A percentile compares a stretch with the other conserved stretches of the same genome.
These are phyloP conservation scores for Hyles lineata DNA, from an alignment of 2,888 invertebrate species.

Conservation along the genomic window DNA sequence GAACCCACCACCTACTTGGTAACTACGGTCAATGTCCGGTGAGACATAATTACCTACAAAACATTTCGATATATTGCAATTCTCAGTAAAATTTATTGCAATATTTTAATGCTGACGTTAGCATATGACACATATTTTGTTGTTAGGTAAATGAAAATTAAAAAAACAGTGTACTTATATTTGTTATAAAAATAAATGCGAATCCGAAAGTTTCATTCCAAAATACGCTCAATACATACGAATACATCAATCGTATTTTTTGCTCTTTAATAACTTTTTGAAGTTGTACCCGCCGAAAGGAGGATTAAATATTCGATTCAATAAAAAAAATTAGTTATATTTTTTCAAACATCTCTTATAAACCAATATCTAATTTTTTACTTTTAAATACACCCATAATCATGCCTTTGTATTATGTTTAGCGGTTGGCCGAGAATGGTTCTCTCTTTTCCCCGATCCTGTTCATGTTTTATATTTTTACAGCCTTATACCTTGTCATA, in stretches of 20 bases:
- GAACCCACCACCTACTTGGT: constrained; percentile 19
- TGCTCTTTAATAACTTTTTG: too few relatives aligned
- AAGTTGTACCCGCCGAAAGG: too few relatives aligned
- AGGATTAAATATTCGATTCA: too few relatives aligned
- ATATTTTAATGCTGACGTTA: constrained; percentile 38
- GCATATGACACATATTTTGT: constrained; percentile 3
- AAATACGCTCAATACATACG: background rate
- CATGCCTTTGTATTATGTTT: too few relatives aligned
- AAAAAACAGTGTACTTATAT: background rate
- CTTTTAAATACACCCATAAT: too few relatives aligned
- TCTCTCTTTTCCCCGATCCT: too few relatives aligned
- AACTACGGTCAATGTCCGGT: constrained; percentile 61
- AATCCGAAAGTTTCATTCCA: background rate
- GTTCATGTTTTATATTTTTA: too few relatives aligned
- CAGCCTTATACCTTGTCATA: too few relatives aligned
- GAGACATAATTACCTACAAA: constrained; percentile 72
- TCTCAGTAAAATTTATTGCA: constrained; percentile 48
- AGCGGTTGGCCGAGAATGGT: too few relatives aligned
- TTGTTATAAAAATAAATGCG: background rate
- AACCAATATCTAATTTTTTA: too few relatives aligned
- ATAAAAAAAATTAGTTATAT: too few relatives aligned
- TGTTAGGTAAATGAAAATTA: background rate
- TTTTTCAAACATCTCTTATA: too few relatives aligned
- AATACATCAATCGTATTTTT: background rate
- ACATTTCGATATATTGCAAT: constrained; percentile 60